Base-by-base conservation (phyloP, 92 coral and sea anemone genomes). In the Palythoa heliodiscus region DNA sequence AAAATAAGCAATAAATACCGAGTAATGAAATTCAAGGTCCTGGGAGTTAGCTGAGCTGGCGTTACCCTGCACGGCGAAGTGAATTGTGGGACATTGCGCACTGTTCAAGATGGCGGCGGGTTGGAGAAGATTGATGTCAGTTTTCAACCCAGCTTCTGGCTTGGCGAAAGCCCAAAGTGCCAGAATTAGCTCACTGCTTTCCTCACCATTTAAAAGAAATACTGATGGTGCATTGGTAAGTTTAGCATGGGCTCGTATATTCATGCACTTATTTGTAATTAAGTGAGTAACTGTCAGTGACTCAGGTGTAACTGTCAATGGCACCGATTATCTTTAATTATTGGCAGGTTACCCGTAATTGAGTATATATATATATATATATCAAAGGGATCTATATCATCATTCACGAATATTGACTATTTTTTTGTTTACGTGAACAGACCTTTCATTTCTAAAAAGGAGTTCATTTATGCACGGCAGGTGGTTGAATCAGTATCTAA, bases 101-200 rank as follows among this genome's bases (percentile, higher is more conserved):
- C 73, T 48, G 39, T 69, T 43, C 90, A 48, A 47, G 87, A 70
- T 87, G 90, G 68, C 90, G 90, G 73, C 76, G 73, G n/a, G 87
- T 88, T 71, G 47, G 7, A 22, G 90, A 78, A 52, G 88, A 83
- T 43, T 48, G 37, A 82, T 67, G 88, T 70, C 90, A 87, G 54
- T 68, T 73, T 82, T 86, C 47, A 87, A 83, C 64, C 70, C 83
- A 29, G 38, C 57, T 2, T 70, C 87, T 9, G 77, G 48, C 63
- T 82, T 73, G 48, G 47, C 71, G 52, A 29, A 24, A 54, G 25
- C 68, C 38, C 48, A 37, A 40, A 71, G 47, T 14, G 52, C 29
- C 2, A 48, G 69, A 25, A 3, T 71, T 53, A 20, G 11, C 14
- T 23, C 61, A 29, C 54, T 71, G 20, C 10, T 48, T 15, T 12